These are phyloP conservation scores for Bombus ignitus DNA, from an alignment of 1,140 invertebrate species.

Conservation along the genomic window DNA sequence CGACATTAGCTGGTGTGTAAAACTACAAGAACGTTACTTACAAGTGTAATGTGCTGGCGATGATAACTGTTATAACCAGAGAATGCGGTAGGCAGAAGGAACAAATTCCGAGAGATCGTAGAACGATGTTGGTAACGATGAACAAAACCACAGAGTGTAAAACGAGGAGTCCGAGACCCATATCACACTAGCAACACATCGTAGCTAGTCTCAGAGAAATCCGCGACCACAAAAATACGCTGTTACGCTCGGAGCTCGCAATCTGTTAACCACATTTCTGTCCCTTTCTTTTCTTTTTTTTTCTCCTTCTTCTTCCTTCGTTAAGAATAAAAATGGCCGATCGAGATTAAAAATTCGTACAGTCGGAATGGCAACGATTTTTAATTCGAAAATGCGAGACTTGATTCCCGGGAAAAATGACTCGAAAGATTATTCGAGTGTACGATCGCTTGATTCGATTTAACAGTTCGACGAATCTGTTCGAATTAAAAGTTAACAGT, in stretches of 20 bases:
- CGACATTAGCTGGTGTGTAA: not conserved
- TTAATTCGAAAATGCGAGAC: not conserved
- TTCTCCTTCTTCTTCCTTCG: not conserved
- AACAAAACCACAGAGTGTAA: slow-evolving; percentile 65
- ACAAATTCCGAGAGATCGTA: slow-evolving; percentile 71
- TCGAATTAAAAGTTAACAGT: not conserved
- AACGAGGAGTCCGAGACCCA: slow-evolving; percentile 32
- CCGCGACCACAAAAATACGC: not conserved
- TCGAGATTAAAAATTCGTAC: not conserved
- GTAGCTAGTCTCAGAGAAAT: not conserved
- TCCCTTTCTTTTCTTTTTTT: not conserved
- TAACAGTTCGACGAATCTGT: no score
- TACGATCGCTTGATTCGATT: slow-evolving; percentile 1
- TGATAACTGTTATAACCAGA: slow-evolving; percentile 72
- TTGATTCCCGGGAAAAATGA: not conserved
- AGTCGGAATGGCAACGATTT: not conserved
- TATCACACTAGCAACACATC: slow-evolving; percentile 41
- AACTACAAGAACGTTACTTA: slow-evolving; percentile 63
- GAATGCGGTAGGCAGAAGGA: slow-evolving; percentile 74
- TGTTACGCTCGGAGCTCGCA: not conserved
- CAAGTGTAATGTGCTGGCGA: slow-evolving; percentile 65
- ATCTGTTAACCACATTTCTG: no score
- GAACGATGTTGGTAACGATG: slow-evolving; percentile 62
- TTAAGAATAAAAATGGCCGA: not conserved
- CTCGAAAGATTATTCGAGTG: not conserved